Percentiles rank a stretch among this genome's conserved stretches.
Evolutionary conservation across 2,888 invertebrate genomes (phyloP).

Genomic region (Caenorhabditis macrosperma): DNA sequence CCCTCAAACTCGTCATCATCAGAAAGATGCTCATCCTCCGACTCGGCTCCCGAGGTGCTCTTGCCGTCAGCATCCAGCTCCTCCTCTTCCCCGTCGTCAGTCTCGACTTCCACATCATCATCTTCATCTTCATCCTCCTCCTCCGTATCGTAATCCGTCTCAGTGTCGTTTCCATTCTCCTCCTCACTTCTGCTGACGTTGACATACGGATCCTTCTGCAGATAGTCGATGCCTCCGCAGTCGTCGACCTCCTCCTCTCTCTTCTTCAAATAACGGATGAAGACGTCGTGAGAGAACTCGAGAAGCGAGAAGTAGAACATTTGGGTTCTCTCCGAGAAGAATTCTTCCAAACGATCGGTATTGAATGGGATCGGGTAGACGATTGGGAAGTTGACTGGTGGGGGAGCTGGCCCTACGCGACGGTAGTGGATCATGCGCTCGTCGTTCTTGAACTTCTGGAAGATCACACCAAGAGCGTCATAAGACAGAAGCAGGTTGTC

Average conservation of each 20-base stretch:
- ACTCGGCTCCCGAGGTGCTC: not conserved
- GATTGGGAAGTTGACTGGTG: not conserved
- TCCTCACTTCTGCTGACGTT: not conserved
- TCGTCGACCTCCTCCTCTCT: not conserved
- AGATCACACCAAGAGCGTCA: not conserved
- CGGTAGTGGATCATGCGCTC: not conserved
- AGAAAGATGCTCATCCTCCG: not conserved
- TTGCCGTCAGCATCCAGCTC: no score
- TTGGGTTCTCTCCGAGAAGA: slow-evolving; percentile 17
- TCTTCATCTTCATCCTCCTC: not conserved
- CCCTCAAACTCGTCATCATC: not conserved
- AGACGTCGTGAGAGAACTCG: slow-evolving; percentile 5
- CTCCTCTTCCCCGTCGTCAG: not conserved
- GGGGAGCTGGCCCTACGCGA: no score
- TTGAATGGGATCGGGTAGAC: not conserved
- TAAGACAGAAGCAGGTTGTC: not conserved
- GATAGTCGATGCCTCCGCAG: not conserved
- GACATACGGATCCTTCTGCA: not conserved
- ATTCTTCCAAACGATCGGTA: not conserved
- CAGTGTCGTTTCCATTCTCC: no score
- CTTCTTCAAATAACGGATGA: slow-evolving; percentile 14
- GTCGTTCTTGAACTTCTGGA: slow-evolving; percentile 14
- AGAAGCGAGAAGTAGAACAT: not conserved
- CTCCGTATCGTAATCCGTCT: no score
- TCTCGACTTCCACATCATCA: not conserved